Evolutionary conservation across 2,113 vertebrate species (phyloP), one percentile per base, ranked within the genome.

Genomic region (Limanda limanda): DNA sequence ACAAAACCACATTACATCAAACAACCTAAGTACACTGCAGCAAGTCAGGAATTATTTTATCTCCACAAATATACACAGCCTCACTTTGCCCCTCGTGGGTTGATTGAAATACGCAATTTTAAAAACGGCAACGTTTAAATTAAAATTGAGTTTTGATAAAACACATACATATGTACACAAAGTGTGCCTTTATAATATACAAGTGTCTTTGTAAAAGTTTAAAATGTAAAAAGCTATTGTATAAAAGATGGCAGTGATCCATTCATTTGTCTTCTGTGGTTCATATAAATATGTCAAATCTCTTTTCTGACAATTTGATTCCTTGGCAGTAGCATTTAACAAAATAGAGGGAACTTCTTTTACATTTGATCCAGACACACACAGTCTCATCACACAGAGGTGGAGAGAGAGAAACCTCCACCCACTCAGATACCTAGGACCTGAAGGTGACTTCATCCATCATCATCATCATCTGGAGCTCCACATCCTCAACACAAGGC

Each of bases 241-340:
- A 98, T 91, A 92, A 96, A 97, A 97, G 77, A 97, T 95, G 96
- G 97, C 97, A 96, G 97, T 97, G 95, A 93, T 91, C 74, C 91
- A 93, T 93, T 91, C 91, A 92, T 94, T 90, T 79, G 89, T 94
- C 93, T 94, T 93, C 94, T 91, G 91, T 66, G 89, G 94, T 95
- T 95, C 95, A 94, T 95, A 91, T 91, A 92, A 94, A 91, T 93
- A 91, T 91, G 91, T 89, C 78, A 86, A 87, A 90, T 86, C 78
- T 90, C 83, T 86, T 90, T 76, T 84, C 65, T 67, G 85, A 90
- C 71, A 45, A 27, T 82, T 90, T 86, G 83, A 87, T 91, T 90
- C 79, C 79, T 88, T 88, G 84, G 88, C 89, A 93, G 91, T 89
- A 91, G 86, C 81, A 78, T 90, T 71, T 54, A 84, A 82, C 68